A percentile compares a stretch with the other conserved stretches of the same genome.
Conservation (phyloP, 2,797 vertebrate species). For the Gastrophryne carolinensis region DNA sequence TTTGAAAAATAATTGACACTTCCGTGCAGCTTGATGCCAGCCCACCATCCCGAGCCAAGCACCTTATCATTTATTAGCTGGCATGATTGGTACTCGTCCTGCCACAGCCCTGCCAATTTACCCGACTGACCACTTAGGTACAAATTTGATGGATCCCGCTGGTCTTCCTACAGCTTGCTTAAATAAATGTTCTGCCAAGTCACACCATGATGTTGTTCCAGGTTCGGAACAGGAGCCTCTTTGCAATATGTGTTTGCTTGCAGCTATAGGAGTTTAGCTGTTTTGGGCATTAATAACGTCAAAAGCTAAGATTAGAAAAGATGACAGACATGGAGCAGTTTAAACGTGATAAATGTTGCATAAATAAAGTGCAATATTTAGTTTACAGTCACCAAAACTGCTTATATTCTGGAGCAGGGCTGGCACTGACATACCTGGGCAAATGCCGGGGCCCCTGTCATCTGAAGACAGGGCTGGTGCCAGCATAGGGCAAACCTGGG, state of each 20-base stretch:
- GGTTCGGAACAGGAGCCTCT: neutral
- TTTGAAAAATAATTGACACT: slow-evolving; percentile 47
- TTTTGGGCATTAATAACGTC: neutral
- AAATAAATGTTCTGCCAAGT: slow-evolving; percentile 9
- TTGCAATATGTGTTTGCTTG: slow-evolving; percentile 9
- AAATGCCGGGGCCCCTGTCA: too few relatives aligned
- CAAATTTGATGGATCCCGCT: slow-evolving; percentile 42
- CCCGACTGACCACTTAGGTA: slow-evolving; percentile 42
- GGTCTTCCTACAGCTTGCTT: slow-evolving; percentile 14
- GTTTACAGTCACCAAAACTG: too few relatives aligned
- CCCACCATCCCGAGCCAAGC: neutral
- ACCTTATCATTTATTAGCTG: slow-evolving; percentile 36
- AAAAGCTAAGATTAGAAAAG: neutral
- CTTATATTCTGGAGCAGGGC: too few relatives aligned
- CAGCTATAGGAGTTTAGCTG: slow-evolving; percentile 1
- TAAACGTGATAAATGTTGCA: too few relatives aligned
- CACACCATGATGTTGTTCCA: slow-evolving; percentile 12
- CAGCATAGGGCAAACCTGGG: too few relatives aligned
- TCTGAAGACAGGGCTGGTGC: too few relatives aligned
- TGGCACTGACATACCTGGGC: too few relatives aligned
- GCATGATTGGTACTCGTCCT: slow-evolving; percentile 34
- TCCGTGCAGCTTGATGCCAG: slow-evolving; percentile 35
- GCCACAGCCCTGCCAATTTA: slow-evolving; percentile 21
- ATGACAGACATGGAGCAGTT: too few relatives aligned
- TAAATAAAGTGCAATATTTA: too few relatives aligned